phyloP scores from a whole-genome alignment of 2,113 vertebrate genomes.

The Myotis yumanensis region DNA sequence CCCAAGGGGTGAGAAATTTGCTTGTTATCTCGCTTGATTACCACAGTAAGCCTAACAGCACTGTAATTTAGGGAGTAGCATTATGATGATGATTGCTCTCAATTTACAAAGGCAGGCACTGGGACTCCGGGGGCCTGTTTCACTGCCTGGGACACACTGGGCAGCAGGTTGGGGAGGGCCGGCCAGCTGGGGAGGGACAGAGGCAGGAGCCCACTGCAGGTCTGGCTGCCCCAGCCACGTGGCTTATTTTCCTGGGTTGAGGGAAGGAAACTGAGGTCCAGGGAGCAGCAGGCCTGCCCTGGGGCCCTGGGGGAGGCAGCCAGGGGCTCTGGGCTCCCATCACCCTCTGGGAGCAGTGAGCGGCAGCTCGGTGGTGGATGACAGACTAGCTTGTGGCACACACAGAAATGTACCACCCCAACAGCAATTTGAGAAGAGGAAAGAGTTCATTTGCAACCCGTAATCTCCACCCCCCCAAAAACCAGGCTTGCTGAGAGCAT shows the following conservation, averaged over 20 bases:
- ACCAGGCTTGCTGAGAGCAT: not conserved
- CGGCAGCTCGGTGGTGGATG: not conserved
- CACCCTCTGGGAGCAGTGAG: not conserved
- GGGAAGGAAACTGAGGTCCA: not conserved
- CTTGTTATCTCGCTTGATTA: not conserved
- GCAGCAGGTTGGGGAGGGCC: not conserved
- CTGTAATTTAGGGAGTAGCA: not conserved
- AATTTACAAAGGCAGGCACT: not conserved
- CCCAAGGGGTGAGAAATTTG: not conserved
- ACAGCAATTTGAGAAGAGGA: conserved; percentile 7
- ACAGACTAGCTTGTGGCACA: not conserved
- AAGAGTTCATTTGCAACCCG: not conserved
- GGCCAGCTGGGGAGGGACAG: accelerated
- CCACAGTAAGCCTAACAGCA: not conserved
- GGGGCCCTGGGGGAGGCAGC: not conserved
- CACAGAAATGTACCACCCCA: not conserved
- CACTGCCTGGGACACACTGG: not conserved
- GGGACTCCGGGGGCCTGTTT: not conserved
- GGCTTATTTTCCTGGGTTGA: not conserved
- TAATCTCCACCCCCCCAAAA: not conserved
- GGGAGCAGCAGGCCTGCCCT: not conserved
- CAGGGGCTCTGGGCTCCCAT: not conserved
- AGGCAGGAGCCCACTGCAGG: not conserved
- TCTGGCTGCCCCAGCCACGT: not conserved
- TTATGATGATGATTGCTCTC: not conserved